Conservation (phyloP, 30 jellyfish, hydroid and myxozoan species). For the Turritopsis rubra region DNA sequence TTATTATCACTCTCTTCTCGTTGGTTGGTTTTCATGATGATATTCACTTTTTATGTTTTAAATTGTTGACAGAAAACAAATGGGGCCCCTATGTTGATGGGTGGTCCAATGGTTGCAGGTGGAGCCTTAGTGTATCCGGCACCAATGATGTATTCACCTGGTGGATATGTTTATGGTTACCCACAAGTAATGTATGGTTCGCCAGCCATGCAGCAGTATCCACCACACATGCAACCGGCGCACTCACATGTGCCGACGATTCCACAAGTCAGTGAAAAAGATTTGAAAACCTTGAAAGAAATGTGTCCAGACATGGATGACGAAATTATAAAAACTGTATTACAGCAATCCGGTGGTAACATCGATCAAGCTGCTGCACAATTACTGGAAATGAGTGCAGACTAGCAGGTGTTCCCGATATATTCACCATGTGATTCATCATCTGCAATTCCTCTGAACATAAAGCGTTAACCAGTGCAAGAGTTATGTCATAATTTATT, state of each 20-base stretch:
- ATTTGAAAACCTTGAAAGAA: constrained; percentile 61
- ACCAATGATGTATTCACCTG: not conserved
- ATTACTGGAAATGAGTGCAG: constrained; percentile 53
- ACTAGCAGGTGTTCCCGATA: not conserved
- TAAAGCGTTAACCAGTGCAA: no score
- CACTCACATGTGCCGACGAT: constrained; percentile 18
- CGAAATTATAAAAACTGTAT: constrained; percentile 73
- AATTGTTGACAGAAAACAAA: constrained; percentile 10
- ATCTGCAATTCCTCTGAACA: no score
- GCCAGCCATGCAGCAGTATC: constrained; percentile 33
- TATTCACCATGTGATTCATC: no score
- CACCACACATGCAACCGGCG: constrained; percentile 31
- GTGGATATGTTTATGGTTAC: constrained; percentile 19
- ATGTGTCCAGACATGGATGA: constrained; percentile 92
- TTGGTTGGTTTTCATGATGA: not conserved
- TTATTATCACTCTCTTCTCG: no score
- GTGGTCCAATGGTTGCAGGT: constrained; percentile 30
- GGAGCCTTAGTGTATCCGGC: constrained; percentile 9
- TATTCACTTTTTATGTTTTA: not conserved
- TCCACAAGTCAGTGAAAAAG: constrained; percentile 24
- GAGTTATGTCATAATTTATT: not conserved
- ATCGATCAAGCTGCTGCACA: constrained; percentile 74
- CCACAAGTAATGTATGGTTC: constrained; percentile 46
- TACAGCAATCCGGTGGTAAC: constrained; percentile 59
- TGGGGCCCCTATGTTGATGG: constrained; percentile 33